Conservation (phyloP, 1,140 invertebrate species). For the Diploscapter pachys region DNA sequence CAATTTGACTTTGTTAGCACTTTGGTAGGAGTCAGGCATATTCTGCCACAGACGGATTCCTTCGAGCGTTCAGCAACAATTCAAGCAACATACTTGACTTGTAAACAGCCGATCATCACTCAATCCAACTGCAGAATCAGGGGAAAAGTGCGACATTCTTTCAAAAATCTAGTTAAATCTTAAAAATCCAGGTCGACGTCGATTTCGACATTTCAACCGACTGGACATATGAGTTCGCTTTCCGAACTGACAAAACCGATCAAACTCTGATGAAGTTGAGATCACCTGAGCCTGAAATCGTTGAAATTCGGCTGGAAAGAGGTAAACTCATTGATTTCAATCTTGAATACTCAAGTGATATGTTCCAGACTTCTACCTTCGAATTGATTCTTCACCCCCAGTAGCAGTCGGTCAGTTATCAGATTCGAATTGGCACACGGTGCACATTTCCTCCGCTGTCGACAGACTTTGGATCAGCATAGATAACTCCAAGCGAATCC, state of each 20-base stretch:
- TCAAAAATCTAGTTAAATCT: too few species aligned
- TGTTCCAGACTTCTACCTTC: constrained; percentile 21
- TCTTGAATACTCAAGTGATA: neutral
- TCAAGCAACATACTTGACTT: constrained; percentile 5
- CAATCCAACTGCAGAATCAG: constrained; percentile 16
- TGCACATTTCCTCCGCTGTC: neutral
- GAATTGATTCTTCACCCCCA: constrained; percentile 8
- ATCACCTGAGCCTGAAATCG: neutral
- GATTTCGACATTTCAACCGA: constrained; percentile 14
- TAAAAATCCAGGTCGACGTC: neutral
- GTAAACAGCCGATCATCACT: constrained; percentile 8
- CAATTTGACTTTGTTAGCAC: constrained; percentile 6
- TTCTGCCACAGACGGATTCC: constrained; percentile 24
- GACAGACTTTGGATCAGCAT: neutral
- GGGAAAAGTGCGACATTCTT: neutral
- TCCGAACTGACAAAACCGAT: constrained; percentile 23
- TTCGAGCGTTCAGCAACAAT: constrained; percentile 13
- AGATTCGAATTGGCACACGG: constrained; percentile 32
- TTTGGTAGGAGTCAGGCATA: constrained; percentile 21
- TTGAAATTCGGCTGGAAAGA: constrained; percentile 23
- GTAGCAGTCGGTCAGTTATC: constrained; percentile 20
- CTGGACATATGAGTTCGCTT: constrained; percentile 32
- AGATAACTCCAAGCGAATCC: constrained; percentile 6
- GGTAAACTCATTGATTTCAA: neutral
- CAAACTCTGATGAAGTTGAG: constrained; percentile 22